Percentiles rank a stretch among this genome's conserved stretches.
phyloP scores from a whole-genome alignment of 2,797 vertebrate species.

The Siniperca obscura region DNA sequence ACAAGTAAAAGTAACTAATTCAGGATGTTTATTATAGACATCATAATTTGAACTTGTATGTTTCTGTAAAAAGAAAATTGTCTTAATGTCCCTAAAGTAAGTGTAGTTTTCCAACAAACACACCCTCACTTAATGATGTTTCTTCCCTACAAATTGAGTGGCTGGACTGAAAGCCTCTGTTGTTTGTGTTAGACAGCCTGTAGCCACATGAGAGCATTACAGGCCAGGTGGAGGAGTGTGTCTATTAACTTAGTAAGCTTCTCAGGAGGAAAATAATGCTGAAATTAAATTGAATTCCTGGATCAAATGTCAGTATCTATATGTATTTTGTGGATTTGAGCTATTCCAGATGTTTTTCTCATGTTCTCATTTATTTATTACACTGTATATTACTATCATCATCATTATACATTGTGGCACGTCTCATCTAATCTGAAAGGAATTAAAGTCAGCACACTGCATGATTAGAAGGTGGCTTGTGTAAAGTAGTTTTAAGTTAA shows the following conservation, averaged over 20 bases:
- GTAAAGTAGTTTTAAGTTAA: background rate
- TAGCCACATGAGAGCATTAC: slow-evolving; percentile 52
- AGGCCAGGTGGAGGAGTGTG: background rate
- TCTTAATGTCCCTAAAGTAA: background rate
- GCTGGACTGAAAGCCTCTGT: slow-evolving; percentile 1
- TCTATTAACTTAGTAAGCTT: background rate
- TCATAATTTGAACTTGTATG: background rate
- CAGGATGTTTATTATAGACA: background rate
- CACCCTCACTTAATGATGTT: background rate
- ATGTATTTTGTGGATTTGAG: background rate
- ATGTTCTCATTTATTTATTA: background rate
- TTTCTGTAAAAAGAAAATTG: background rate
- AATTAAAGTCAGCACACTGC: background rate
- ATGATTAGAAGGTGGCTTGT: background rate
- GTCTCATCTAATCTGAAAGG: background rate
- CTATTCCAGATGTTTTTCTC: background rate
- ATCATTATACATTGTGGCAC: background rate
- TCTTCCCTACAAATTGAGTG: background rate
- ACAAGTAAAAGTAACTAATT: background rate
- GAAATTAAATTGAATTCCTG: background rate
- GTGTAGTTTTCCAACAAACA: background rate
- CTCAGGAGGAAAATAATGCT: background rate
- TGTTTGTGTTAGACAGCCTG: slow-evolving; percentile 26
- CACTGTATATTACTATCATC: background rate
- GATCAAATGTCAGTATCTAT: background rate